These are phyloP conservation scores for Muscidifurax raptorellus DNA, from an alignment of 1,140 invertebrate species.

Conservation along the genomic window DNA sequence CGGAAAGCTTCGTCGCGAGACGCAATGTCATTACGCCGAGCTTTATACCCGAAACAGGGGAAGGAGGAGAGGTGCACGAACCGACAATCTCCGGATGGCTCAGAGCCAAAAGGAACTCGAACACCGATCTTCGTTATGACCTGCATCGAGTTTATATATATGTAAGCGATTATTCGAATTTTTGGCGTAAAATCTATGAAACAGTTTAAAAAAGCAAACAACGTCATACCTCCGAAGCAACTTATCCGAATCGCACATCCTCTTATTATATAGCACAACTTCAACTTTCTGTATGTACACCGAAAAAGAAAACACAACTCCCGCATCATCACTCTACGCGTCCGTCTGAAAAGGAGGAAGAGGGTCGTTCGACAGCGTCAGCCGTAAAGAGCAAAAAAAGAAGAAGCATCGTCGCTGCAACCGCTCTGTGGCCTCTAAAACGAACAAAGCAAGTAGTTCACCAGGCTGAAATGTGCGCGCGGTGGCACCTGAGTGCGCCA, in stretches of 20 bases:
- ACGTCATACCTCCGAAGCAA: too few relatives aligned
- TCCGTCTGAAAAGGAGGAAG: not conserved
- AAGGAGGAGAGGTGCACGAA: not conserved
- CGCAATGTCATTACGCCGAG: constrained; percentile 6
- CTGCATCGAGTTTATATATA: not conserved
- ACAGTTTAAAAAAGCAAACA: too few relatives aligned
- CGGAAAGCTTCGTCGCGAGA: not conserved
- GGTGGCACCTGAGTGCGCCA: constrained; percentile 36
- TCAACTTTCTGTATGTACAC: not conserved
- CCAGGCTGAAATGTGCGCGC: constrained; percentile 4
- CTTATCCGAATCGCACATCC: too few relatives aligned
- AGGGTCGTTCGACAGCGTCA: constrained; percentile 22
- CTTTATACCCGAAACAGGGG: not conserved
- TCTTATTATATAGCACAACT: not conserved
- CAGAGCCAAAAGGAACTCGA: not conserved
- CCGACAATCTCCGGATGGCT: constrained; percentile 4
- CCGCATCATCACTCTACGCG: not conserved
- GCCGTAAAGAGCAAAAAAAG: not conserved
- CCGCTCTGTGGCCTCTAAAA: not conserved
- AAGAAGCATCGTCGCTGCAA: not conserved
- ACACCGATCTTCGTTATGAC: not conserved
- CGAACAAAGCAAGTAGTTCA: constrained; percentile 24
- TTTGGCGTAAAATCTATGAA: not conserved
- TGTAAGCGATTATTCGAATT: too few relatives aligned
- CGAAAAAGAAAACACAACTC: not conserved